Conservation (phyloP, 2,797 vertebrate species). For the Pangasius sanitwongsei region DNA sequence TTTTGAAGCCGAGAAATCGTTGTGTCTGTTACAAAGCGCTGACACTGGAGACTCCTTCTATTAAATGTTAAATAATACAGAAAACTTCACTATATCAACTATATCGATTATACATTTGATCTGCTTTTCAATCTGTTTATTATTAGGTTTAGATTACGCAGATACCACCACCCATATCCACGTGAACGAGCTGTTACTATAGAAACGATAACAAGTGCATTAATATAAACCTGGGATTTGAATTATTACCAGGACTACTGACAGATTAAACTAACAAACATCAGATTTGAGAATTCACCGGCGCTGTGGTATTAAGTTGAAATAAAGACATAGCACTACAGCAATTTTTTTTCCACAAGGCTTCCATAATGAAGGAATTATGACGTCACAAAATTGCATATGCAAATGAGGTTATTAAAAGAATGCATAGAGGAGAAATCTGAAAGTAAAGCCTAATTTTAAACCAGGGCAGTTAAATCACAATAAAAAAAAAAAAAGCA, state of each 20-base stretch:
- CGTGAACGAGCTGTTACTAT: neutral
- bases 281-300: neutral
- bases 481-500: neutral
- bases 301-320: neutral
- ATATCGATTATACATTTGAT: too few relatives aligned
- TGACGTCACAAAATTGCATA: neutral
- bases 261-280: neutral
- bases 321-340: neutral
- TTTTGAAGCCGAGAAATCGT: neutral
- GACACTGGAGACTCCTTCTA: conserved; percentile 1
- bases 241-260: neutral
- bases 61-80: neutral
- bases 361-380: neutral
- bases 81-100: neutral
- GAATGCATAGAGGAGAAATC: neutral
- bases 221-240: neutral
- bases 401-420: neutral
- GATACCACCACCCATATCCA: too few relatives aligned
- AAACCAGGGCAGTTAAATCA: neutral
- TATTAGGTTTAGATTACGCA: neutral
- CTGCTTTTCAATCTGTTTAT: neutral
- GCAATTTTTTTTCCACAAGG: neutral
- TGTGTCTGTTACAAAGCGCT: neutral
- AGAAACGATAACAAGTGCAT: neutral
- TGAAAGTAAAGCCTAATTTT: neutral